Evolutionary conservation across 2,888 invertebrate genomes (phyloP).

Genomic region (Sphaerophoria taeniata): DNA sequence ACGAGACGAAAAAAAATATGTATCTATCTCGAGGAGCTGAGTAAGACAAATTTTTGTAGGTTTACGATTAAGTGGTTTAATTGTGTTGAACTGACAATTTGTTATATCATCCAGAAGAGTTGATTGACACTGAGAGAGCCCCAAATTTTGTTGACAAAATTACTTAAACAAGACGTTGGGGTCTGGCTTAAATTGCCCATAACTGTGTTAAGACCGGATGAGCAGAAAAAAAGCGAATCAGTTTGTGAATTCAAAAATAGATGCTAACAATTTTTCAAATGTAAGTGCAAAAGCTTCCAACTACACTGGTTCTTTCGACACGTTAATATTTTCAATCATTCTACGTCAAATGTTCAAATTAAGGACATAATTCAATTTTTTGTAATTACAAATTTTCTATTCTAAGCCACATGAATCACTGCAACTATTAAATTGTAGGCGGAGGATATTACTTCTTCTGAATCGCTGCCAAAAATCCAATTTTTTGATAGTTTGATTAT

Average conservation of each 20-base stretch:
- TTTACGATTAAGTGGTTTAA: constrained; percentile 31
- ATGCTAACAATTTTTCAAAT: neutral
- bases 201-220: neutral
- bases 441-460: neutral
- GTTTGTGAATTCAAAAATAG: too few relatives aligned
- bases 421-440: constrained; percentile 13
- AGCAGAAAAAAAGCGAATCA: neutral
- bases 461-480: constrained; percentile 9
- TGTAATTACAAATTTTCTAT: constrained; percentile 22
- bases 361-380: constrained; percentile 1
- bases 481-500: neutral
- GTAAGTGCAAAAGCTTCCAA: neutral
- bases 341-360: constrained; percentile 30
- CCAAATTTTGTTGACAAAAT: constrained; percentile 24
- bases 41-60: constrained; percentile 5
- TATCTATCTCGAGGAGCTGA: neutral
- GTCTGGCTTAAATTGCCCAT: neutral
- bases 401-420: constrained; percentile 25
- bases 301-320: neutral
- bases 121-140: constrained; percentile 26
- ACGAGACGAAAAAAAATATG: too few relatives aligned
- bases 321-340: constrained; percentile 3
- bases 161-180: neutral
- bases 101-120: constrained; percentile 37
- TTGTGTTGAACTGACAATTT: constrained; percentile 47